Evolutionary conservation across 2,797 vertebrate species (phyloP).

Genomic region (Oreochromis grahami): DNA sequence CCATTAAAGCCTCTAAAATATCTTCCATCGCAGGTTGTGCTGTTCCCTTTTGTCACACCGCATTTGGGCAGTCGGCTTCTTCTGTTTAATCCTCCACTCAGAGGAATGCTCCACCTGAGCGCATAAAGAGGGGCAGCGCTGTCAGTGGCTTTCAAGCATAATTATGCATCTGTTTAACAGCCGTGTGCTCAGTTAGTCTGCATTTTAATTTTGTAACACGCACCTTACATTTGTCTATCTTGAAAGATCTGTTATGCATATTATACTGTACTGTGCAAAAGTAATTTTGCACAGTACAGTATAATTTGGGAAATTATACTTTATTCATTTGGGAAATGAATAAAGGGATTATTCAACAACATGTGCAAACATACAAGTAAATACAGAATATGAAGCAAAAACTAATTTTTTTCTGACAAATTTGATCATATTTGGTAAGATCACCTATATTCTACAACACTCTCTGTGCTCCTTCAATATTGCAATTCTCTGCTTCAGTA

Average conservation of each 20-base stretch:
- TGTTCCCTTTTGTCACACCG: constrained; percentile 29
- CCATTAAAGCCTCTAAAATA: constrained; percentile 51
- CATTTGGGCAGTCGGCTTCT: constrained; percentile 7
- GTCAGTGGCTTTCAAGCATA: background rate
- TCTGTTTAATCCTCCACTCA: background rate
- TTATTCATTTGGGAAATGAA: background rate
- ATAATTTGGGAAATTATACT: too few relatives aligned
- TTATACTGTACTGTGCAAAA: background rate
- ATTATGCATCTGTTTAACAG: background rate
- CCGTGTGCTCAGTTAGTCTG: background rate
- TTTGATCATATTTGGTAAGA: background rate
- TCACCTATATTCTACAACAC: background rate
- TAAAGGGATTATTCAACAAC: background rate
- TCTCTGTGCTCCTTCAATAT: background rate
- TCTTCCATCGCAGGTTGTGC: constrained; percentile 25
- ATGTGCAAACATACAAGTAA: background rate
- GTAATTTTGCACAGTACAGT: too few relatives aligned
- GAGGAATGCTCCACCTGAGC: background rate
- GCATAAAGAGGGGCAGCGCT: background rate
- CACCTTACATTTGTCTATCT: background rate
- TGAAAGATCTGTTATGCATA: background rate
- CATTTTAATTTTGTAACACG: background rate
- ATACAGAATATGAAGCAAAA: background rate
- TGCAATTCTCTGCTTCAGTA: background rate
- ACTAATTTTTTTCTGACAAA: background rate